Conservation (phyloP, 2,888 invertebrate genomes). For the Creontiades dilutus region DNA sequence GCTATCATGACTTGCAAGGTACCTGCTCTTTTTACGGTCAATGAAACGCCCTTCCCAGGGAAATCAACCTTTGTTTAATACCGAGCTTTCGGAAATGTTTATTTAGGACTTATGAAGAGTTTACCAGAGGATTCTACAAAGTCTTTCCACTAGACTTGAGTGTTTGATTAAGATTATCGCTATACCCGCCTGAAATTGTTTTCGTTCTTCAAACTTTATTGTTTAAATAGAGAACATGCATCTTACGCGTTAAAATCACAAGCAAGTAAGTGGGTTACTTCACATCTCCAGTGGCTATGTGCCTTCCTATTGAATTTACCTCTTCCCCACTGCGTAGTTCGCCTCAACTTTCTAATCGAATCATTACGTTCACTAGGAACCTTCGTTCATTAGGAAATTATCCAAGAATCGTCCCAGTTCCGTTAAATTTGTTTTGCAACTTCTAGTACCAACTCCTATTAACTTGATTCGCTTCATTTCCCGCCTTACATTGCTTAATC, state of each 20-base stretch:
- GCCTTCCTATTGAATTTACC: too few relatives aligned
- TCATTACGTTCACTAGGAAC: background rate
- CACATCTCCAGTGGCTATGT: too few relatives aligned
- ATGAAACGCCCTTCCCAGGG: background rate
- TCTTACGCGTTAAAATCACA: too few relatives aligned
- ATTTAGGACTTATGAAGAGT: slow-evolving; percentile 2
- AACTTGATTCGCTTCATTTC: background rate
- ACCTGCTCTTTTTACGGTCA: background rate
- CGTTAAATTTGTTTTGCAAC: background rate
- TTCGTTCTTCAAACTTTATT: background rate
- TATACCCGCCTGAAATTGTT: background rate
- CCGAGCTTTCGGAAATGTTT: background rate
- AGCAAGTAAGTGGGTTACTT: too few relatives aligned
- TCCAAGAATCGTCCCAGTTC: background rate
- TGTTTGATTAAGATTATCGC: slow-evolving; percentile 3
- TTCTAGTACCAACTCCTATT: background rate
- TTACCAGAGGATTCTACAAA: background rate
- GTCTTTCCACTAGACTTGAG: background rate
- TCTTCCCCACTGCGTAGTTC: background rate
- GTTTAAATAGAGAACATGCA: too few relatives aligned
- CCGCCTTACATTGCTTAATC: background rate
- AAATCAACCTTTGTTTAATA: background rate
- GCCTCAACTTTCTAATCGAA: slow-evolving; percentile 3
- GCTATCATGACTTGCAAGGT: background rate
- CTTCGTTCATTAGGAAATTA: slow-evolving; percentile 1